Base-by-base conservation (phyloP, 1,140 invertebrate species). In the Drosophila sucinea region DNA sequence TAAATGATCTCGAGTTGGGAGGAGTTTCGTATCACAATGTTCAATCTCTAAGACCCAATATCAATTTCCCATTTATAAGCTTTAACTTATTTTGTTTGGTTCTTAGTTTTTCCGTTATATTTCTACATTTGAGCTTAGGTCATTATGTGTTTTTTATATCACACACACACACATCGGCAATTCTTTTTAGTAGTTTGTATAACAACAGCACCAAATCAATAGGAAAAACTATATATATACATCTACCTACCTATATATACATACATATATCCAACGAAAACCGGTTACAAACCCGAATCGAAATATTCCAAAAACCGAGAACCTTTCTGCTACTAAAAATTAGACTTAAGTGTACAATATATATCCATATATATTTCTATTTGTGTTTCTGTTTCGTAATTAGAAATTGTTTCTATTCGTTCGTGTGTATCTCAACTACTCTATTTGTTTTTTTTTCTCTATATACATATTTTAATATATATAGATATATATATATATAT, bases 381-480 rank as follows among this genome's bases (percentile, higher is more conserved):
- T 25, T 51, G 8, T 38, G 44, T 51, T 51, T 51, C 23, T 51
- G 44, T 51, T 51, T 51, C n/a, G 44, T 51, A 51, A 23, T 51
- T 51, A 51, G 44, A 25, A 27, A 47, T 51, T 51, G 7, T 51
- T 51, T 7, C 23, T 25, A 51, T 51, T 51, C 44, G 44, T 51
- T 51, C 44, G 23, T 38, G 10, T 38, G 35, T 66, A 51, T 62
- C 55, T 51, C 56, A 77, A 70, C 67, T 77, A 62, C 72, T 78
- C 77, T 62, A 41, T 17, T 27, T 51, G 44, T 51, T 25, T 51
- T 27, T 8, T 51, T 27, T 27, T 7, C 5, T 35, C 5, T 25
- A 23, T 27, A 51, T 25, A 51, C 7, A 27, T 51, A 47, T 17
- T 23, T 23, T 51, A 27, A 51, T 51, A 51, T 51, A 51, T 27